phyloP scores from a whole-genome alignment of 2,113 vertebrate species.

The Smithornis capensis region DNA sequence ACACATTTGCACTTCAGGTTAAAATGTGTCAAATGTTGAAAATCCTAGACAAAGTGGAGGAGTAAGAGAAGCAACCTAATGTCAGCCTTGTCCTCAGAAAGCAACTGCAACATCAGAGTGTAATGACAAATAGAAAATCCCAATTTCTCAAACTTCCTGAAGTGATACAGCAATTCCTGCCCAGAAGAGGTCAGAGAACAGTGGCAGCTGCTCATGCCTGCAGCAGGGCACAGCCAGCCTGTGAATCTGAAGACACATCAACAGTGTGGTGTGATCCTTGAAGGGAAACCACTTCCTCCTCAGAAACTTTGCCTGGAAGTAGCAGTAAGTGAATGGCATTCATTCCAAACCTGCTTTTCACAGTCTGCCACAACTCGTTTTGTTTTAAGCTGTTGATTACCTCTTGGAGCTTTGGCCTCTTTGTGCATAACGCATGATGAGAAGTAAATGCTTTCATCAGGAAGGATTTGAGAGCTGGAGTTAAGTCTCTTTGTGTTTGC shows the following conservation, averaged over 20 bases:
- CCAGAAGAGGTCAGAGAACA: background rate
- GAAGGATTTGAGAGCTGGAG: background rate
- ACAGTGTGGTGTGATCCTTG: background rate
- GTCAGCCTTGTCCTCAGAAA: background rate
- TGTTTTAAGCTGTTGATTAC: background rate
- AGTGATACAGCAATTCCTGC: background rate
- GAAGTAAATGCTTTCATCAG: background rate
- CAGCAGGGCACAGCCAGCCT: background rate
- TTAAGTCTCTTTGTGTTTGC: background rate
- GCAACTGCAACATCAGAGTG: background rate
- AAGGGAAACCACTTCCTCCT: background rate
- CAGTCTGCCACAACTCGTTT: background rate
- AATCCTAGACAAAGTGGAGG: background rate
- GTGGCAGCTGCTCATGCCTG: background rate
- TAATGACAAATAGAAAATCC: background rate
- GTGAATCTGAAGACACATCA: background rate
- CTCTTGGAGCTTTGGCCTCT: background rate
- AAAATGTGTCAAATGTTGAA: rapidly evolving
- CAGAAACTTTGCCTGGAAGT: background rate
- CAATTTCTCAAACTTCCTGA: constrained; percentile 4
- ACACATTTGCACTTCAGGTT: background rate
- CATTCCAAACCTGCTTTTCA: background rate
- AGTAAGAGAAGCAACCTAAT: background rate
- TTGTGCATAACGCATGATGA: background rate
- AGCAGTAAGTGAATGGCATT: background rate